phyloP scores from a whole-genome alignment of 2,888 invertebrate genomes.

The Orthosia gothica region DNA sequence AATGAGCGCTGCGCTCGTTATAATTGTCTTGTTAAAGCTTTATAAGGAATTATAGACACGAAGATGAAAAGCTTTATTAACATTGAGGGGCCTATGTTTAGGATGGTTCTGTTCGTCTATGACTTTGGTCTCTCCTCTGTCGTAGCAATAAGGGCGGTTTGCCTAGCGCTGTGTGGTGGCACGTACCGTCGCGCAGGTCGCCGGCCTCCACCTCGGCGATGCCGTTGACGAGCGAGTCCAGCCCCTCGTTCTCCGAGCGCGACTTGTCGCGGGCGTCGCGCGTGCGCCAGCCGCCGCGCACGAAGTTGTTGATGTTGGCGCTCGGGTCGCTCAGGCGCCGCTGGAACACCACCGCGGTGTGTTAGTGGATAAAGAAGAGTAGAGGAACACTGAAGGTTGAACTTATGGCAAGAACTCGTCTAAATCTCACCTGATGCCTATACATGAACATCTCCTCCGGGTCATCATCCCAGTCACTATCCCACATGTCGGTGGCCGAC shows the following conservation, averaged over 20 bases:
- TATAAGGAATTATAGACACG: too few species aligned
- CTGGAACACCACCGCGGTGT: conserved; percentile 81
- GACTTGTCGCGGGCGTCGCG: conserved; percentile 94
- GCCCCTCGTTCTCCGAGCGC: conserved; percentile 97
- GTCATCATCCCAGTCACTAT: conserved; percentile 97
- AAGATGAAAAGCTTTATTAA: conserved; percentile 1
- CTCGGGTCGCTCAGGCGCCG: conserved; percentile 98
- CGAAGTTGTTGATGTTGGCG: conserved; percentile 96
- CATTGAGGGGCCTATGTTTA: background rate
- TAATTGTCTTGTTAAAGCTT: background rate
- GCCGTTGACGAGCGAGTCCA: conserved; percentile 96
- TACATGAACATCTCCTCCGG: conserved; percentile 96
- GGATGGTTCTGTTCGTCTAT: background rate
- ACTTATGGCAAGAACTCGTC: background rate
- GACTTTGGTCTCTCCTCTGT: background rate
- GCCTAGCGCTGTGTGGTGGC: conserved; percentile 4
- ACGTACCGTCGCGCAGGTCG: conserved; percentile 93
- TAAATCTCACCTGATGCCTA: conserved; percentile 92
- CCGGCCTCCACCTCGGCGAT: conserved; percentile 98
- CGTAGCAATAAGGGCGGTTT: background rate
- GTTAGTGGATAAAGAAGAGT: background rate
- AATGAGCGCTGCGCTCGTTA: background rate
- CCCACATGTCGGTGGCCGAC: conserved; percentile 97
- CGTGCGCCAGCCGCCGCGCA: conserved; percentile 95
- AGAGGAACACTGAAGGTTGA: background rate